Evolutionary conservation across 2,797 vertebrate species (phyloP).

Genomic region (Helicolenus hilgendorfi): DNA sequence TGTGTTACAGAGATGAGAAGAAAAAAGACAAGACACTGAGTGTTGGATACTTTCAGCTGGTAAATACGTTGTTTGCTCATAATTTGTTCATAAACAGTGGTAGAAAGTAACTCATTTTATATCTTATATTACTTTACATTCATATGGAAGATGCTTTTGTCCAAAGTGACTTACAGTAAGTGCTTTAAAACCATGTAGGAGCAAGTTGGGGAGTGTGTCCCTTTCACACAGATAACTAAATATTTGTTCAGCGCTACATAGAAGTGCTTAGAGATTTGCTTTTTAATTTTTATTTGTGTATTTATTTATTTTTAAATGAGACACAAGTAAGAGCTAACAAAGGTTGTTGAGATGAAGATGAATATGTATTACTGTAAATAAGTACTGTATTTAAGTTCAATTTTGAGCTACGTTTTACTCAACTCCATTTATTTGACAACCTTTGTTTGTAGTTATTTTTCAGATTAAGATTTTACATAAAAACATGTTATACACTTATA

Average conservation of each 20-base stretch:
- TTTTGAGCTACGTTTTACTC: background rate
- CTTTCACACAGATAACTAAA: background rate
- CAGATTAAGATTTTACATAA: background rate
- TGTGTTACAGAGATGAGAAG: conserved; percentile 74
- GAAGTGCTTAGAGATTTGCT: background rate
- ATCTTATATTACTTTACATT: background rate
- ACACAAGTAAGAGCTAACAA: background rate
- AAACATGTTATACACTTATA: background rate
- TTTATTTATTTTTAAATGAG: no score
- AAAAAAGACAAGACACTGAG: conserved; percentile 65
- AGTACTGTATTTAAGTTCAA: background rate
- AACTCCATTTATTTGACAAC: background rate
- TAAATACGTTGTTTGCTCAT: conserved; percentile 53
- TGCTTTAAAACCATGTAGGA: background rate
- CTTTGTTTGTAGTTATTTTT: no score
- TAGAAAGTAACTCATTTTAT: background rate
- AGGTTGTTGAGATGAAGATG: background rate
- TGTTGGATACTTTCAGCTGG: conserved; percentile 91
- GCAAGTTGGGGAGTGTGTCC: background rate
- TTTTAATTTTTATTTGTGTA: background rate
- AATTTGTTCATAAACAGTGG: background rate
- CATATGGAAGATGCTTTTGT: background rate
- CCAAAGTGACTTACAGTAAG: background rate
- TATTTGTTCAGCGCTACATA: background rate
- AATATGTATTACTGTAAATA: background rate